Percentiles rank a stretch among this genome's conserved stretches.
These are phyloP conservation scores for Patiria pectinifera DNA, from an alignment of 53 echinoderm and acorn worm genomes.

Conservation along the genomic window DNA sequence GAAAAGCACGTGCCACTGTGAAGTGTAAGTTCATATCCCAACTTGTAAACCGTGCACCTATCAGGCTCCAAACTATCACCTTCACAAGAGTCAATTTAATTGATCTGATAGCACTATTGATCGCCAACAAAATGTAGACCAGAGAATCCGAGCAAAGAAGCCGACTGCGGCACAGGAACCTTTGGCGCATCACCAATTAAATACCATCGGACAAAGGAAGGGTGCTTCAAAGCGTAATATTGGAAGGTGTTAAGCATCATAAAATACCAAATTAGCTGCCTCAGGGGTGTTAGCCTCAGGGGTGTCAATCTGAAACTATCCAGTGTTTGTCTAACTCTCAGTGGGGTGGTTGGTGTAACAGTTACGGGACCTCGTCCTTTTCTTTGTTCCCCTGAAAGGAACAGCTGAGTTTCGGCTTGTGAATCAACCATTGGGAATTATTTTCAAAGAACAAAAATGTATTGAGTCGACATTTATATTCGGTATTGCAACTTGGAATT, in stretches of 20 bases:
- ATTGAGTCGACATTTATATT: too few relatives aligned
- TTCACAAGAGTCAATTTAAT: background rate
- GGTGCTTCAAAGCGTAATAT: background rate
- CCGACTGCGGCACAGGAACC: background rate
- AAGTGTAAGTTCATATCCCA: background rate
- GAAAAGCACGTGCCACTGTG: background rate
- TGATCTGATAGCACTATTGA: background rate
- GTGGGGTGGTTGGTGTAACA: background rate
- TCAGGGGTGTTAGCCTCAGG: background rate
- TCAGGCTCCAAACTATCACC: background rate
- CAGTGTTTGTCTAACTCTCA: conserved; percentile 13
- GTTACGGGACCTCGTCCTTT: background rate
- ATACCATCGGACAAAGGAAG: background rate
- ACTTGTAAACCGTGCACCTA: background rate
- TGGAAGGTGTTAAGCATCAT: conserved; percentile 35
- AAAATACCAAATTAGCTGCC: background rate
- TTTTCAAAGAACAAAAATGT: too few relatives aligned
- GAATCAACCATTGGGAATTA: too few relatives aligned
- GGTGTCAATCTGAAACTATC: background rate
- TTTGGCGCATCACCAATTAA: background rate
- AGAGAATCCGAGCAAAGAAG: background rate
- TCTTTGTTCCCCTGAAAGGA: background rate
- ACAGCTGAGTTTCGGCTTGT: background rate
- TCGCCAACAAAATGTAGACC: background rate
- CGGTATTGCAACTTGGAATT: too few relatives aligned